Conservation (phyloP, 2,797 vertebrate genomes). For the Danio choprae region DNA sequence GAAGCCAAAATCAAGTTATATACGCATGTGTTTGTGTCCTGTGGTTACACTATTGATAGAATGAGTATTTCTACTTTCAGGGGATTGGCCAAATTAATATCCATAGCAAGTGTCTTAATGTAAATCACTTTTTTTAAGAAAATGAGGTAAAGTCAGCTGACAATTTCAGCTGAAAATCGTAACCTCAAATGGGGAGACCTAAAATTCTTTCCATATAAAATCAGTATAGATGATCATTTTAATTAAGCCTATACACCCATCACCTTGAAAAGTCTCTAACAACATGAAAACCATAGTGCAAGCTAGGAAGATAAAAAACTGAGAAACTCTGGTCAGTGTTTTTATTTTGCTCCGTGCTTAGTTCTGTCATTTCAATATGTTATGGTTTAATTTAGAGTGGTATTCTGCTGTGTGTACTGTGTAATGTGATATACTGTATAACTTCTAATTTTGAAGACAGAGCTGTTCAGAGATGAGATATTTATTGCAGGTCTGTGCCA, state of each 20-base stretch:
- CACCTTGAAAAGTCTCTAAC: neutral
- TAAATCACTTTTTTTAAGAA: neutral
- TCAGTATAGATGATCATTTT: neutral
- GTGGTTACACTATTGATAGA: neutral
- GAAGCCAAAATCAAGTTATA: no score
- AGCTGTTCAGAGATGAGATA: neutral
- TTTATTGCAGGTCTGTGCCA: neutral
- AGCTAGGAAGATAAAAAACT: neutral
- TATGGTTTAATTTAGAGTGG: neutral
- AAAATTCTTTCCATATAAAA: conserved; percentile 5
- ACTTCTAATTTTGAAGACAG: conserved; percentile 26
- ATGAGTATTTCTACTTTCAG: neutral
- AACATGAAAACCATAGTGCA: neutral
- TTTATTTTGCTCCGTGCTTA: conserved; percentile 1
- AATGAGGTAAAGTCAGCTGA: neutral
- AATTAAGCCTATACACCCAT: conserved; percentile 1
- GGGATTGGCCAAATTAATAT: no score
- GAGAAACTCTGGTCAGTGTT: neutral
- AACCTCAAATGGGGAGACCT: neutral
- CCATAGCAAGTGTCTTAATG: no score
- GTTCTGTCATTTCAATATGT: neutral
- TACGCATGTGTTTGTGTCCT: no score
- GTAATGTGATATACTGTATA: neutral
- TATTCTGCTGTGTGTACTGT: neutral
- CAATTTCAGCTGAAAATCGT: neutral